These are phyloP conservation scores for Drosophila eugracilis DNA, from an alignment of 1,140 invertebrate genomes.

Conservation along the genomic window DNA sequence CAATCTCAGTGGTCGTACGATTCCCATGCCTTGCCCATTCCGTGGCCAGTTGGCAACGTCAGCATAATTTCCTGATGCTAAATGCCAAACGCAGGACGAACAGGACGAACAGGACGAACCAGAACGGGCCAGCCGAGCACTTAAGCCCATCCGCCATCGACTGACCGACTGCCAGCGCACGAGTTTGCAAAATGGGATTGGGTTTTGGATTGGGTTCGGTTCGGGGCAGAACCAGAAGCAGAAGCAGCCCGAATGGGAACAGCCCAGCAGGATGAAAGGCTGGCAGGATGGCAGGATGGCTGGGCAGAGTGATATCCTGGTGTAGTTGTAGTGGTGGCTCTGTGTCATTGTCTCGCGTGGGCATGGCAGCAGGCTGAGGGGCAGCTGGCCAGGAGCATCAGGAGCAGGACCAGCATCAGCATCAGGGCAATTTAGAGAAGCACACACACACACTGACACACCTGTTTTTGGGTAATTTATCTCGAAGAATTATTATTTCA, in stretches of 20 bases:
- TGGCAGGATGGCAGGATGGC: conserved; percentile 16
- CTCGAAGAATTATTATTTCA: conserved; percentile 85
- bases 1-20: conserved; percentile 40
- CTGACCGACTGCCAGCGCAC: conserved; percentile 68
- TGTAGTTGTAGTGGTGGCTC: conserved; percentile 59
- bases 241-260: conserved; percentile 33
- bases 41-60: conserved; percentile 77
- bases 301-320: conserved; percentile 38
- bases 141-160: conserved; percentile 75
- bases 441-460: conserved; percentile 67
- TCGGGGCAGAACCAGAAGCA: conserved; percentile 1
- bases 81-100: conserved; percentile 77
- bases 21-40: conserved; percentile 32
- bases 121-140: conserved; percentile 60
- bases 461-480: conserved; percentile 85
- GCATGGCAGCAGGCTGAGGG: conserved; percentile 12
- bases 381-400: conserved; percentile 16
- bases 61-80: conserved; percentile 84
- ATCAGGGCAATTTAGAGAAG: conserved; percentile 75
- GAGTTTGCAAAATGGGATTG: conserved; percentile 37
- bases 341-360: conserved; percentile 77
- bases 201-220: conserved; percentile 9
- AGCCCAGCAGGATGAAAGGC: conserved; percentile 4
- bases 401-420: conserved; percentile 46
- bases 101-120: conserved; percentile 36